These are phyloP conservation scores for Cheilosia pagana DNA, from an alignment of 2,888 invertebrate genomes.

Conservation along the genomic window DNA sequence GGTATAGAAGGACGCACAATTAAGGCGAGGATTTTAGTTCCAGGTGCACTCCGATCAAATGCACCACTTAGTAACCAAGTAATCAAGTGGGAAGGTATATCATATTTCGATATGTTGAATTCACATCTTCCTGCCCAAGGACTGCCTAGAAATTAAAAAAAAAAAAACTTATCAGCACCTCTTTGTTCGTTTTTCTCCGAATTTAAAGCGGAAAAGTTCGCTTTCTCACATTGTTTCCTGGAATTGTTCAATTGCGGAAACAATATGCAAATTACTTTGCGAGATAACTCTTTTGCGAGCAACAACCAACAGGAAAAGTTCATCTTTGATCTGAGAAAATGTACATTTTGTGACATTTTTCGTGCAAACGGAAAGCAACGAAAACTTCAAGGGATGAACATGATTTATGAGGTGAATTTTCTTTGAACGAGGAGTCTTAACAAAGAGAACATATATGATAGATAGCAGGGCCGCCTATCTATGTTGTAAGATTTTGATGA, in stretches of 20 bases:
- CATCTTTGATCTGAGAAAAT: slow-evolving; percentile 13
- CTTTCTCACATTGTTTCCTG: slow-evolving; percentile 42
- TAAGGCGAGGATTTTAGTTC: no score
- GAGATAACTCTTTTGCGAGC: slow-evolving; percentile 46
- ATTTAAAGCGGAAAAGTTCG: slow-evolving; percentile 28
- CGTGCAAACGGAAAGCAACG: not conserved
- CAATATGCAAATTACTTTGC: slow-evolving; percentile 51
- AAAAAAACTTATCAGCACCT: not conserved
- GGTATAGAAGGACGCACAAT: no score
- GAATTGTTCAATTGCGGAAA: slow-evolving; percentile 50
- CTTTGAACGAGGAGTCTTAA: not conserved
- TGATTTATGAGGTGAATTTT: slow-evolving; percentile 3
- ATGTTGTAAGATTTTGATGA: no score
- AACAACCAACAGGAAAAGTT: slow-evolving; percentile 19
- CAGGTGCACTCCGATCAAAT: no score
- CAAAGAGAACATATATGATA: slow-evolving; percentile 1
- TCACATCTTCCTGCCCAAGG: no score
- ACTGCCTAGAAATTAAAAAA: not conserved
- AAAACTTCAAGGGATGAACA: slow-evolving; percentile 8
- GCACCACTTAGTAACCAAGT: no score
- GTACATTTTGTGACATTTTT: slow-evolving; percentile 30
- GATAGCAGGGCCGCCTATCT: no score
- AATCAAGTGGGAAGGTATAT: no score
- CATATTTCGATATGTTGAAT: no score
- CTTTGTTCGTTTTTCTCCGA: not conserved